Conservation (phyloP, 1,140 invertebrate species). For the Philotrypesis tridentata region DNA sequence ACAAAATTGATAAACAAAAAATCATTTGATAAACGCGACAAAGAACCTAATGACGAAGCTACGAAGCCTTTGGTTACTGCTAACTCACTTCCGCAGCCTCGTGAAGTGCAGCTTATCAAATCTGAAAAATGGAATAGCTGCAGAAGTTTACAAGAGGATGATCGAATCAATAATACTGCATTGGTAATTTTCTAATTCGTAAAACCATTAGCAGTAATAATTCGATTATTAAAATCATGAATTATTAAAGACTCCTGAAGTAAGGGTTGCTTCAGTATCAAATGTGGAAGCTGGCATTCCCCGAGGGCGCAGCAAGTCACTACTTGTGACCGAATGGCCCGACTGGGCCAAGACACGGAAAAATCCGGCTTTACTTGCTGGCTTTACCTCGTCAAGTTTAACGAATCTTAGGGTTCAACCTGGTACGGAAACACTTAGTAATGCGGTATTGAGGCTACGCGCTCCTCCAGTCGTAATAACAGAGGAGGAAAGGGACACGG, state of each 20-base stretch:
- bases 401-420: constrained; percentile 60
- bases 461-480: neutral
- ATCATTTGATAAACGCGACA: neutral
- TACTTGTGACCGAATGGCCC: constrained; percentile 13
- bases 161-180: constrained; percentile 2
- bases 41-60: neutral
- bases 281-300: constrained; percentile 54
- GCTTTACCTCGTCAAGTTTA: constrained; percentile 60
- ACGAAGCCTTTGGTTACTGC: neutral
- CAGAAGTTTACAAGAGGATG: constrained; percentile 65
- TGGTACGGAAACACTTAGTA: constrained; percentile 54
- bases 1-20: constrained; percentile 48
- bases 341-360: constrained; percentile 31
- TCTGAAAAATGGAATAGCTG: constrained; percentile 64
- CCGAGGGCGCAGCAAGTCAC: constrained; percentile 40
- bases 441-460: constrained; percentile 47
- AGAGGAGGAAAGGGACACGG: constrained; percentile 19
- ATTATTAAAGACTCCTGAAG: constrained; percentile 50
- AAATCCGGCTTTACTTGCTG: constrained; percentile 1
- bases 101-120: constrained; percentile 17
- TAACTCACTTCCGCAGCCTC: neutral
- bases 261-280: constrained; percentile 55
- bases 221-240: constrained; percentile 27
- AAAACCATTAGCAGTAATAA: constrained; percentile 7
- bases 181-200: constrained; percentile 31